Conservation (phyloP, 2,113 vertebrate genomes). For the Gallinago paraguaiae region DNA sequence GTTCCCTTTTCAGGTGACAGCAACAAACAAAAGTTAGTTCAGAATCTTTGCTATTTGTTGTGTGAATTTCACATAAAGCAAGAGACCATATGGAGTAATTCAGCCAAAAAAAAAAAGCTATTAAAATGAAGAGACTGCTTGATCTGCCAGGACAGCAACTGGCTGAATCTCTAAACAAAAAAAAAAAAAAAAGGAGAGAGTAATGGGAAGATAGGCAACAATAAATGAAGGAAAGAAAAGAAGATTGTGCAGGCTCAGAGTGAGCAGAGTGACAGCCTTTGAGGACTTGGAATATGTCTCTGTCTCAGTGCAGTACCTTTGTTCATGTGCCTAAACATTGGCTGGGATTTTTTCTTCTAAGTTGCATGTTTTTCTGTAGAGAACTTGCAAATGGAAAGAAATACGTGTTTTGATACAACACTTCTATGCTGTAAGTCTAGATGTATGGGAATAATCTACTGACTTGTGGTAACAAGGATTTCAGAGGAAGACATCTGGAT, state of each 20-base stretch:
- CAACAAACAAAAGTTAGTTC: slow-evolving; percentile 13
- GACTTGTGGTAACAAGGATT: neutral
- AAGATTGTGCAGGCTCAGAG: neutral
- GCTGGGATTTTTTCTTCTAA: neutral
- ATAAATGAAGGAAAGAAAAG: neutral
- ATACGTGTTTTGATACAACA: neutral
- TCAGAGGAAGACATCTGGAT: neutral
- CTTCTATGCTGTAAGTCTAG: neutral
- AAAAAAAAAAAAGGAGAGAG: neutral
- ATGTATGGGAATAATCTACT: neutral
- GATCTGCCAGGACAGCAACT: slow-evolving; percentile 12
- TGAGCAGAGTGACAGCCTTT: neutral
- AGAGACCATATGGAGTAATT: slow-evolving; percentile 19
- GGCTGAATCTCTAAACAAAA: neutral
- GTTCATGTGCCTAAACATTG: neutral
- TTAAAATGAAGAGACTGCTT: neutral
- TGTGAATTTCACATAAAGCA: neutral
- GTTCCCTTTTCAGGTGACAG: neutral
- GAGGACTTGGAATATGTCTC: neutral
- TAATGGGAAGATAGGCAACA: neutral
- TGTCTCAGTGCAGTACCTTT: neutral
- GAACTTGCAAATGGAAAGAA: neutral
- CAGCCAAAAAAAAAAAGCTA: neutral
- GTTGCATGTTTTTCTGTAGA: neutral
- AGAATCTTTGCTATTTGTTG: neutral